phyloP scores from a whole-genome alignment of 2,888 invertebrate genomes.

The Machimus rusticus region DNA sequence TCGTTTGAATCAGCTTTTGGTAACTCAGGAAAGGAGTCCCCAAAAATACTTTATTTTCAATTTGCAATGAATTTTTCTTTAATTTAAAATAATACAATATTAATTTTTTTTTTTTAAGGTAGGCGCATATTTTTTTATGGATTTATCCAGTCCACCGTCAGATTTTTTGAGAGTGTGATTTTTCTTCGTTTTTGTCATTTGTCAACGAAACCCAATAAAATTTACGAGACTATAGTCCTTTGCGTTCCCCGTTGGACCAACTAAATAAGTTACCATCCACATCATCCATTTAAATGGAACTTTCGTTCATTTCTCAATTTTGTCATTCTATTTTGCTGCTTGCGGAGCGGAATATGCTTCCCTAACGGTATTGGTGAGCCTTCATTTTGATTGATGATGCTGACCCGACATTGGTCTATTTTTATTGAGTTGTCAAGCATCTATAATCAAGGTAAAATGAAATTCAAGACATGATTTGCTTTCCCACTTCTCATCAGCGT shows the following conservation, averaged over 20 bases:
- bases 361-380: slow-evolving; percentile 27
- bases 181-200: slow-evolving; percentile 25
- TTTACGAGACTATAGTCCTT: slow-evolving; percentile 15
- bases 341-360: slow-evolving; percentile 35
- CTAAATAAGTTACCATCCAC: slow-evolving; percentile 27
- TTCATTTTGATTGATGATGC: slow-evolving; percentile 45
- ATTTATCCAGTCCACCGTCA: not conserved
- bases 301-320: slow-evolving; percentile 38
- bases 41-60: not conserved
- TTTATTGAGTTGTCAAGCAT: slow-evolving; percentile 46
- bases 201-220: slow-evolving; percentile 26
- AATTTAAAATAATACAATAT: not conserved
- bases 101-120: not conserved
- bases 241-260: not conserved
- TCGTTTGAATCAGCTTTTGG: no score
- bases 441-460: slow-evolving; percentile 43
- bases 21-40: no score
- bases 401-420: slow-evolving; percentile 40
- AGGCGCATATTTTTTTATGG: not conserved
- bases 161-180: slow-evolving; percentile 20
- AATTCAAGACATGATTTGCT: slow-evolving; percentile 45
- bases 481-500: slow-evolving; percentile 23
- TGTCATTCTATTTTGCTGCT: slow-evolving; percentile 27
- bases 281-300: slow-evolving; percentile 33
- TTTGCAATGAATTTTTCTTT: not conserved